A percentile compares a stretch with the other conserved stretches of the same genome.
phyloP scores from a whole-genome alignment of 2,888 invertebrate genomes.

The Coelinius sp. region DNA sequence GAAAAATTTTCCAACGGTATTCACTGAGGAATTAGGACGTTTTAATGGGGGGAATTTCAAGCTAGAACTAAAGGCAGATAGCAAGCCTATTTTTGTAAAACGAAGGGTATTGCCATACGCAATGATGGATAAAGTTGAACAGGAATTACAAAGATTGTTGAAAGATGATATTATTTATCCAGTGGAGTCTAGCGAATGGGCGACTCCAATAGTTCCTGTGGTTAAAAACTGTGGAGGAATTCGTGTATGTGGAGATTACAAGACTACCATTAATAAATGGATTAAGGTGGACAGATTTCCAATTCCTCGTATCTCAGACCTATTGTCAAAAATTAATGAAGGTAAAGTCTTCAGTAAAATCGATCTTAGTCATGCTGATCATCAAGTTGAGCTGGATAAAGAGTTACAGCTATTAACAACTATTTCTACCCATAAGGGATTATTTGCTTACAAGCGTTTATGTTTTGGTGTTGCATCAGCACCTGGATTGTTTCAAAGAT shows the following conservation, averaged over 20 bases:
- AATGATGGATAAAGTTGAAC: slow-evolving; percentile 18
- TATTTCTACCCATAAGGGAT: slow-evolving; percentile 60
- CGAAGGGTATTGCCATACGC: slow-evolving; percentile 43
- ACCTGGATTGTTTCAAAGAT: slow-evolving; percentile 15
- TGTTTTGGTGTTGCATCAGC: slow-evolving; percentile 16
- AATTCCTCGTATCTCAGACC: slow-evolving; percentile 29
- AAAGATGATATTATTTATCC: slow-evolving; percentile 44
- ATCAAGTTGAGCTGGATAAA: slow-evolving; percentile 57
- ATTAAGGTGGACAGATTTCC: slow-evolving; percentile 39
- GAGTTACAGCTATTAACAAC: slow-evolving; percentile 55
- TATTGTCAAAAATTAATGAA: slow-evolving; percentile 21
- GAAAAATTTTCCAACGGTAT: no score
- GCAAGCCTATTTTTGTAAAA: slow-evolving; percentile 41
- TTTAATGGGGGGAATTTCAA: no score
- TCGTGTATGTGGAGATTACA: no score
- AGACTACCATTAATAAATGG: slow-evolving; percentile 48
- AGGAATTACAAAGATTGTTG: slow-evolving; percentile 29
- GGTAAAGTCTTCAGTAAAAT: neutral
- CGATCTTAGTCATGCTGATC: slow-evolving; percentile 55
- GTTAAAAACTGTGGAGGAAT: no score
- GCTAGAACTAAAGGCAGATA: no score
- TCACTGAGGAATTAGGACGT: no score
- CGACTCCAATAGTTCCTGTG: slow-evolving; percentile 18
- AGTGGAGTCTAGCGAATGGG: slow-evolving; percentile 21
- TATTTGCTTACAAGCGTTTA: slow-evolving; percentile 44